A percentile compares a stretch with the other conserved stretches of the same genome.
Conservation (phyloP, 1,140 invertebrate genomes). For the Drosophila ficusphila region DNA sequence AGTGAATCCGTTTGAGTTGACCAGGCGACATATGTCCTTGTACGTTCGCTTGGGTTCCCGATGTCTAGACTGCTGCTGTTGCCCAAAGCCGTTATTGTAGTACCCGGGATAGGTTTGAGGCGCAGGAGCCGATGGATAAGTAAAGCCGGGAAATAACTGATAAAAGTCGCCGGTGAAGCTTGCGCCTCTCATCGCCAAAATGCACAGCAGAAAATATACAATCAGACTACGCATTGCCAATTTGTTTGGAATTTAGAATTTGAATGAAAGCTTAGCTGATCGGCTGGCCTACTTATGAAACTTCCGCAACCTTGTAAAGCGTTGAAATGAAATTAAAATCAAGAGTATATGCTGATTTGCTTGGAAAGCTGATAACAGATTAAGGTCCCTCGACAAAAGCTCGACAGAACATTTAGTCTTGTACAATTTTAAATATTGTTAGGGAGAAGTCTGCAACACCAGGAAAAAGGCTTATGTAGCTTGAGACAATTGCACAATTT, state of each 20-base stretch:
- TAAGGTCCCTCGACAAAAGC: neutral
- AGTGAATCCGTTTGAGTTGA: slow-evolving; percentile 69
- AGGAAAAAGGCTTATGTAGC: too few species aligned
- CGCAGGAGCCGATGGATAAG: slow-evolving; percentile 2
- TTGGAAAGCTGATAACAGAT: slow-evolving; percentile 47
- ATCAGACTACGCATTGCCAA: slow-evolving; percentile 25
- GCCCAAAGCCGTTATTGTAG: slow-evolving; percentile 4
- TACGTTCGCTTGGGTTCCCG: slow-evolving; percentile 49
- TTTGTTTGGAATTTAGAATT: slow-evolving; percentile 2
- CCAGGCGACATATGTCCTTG: slow-evolving; percentile 71
- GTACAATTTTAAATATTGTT: neutral
- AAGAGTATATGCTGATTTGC: slow-evolving; percentile 18
- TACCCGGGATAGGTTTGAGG: neutral
- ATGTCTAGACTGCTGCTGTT: neutral
- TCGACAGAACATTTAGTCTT: neutral
- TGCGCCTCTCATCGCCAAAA: neutral
- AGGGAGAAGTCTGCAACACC: too few species aligned
- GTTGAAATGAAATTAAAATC: neutral
- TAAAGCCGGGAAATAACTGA: slow-evolving; percentile 30
- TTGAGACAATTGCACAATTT: too few species aligned
- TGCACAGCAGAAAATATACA: slow-evolving; percentile 5
- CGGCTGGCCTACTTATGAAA: slow-evolving; percentile 41
- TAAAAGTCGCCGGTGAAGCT: slow-evolving; percentile 12
- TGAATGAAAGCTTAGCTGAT: slow-evolving; percentile 19
- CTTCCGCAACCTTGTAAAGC: slow-evolving; percentile 36